Base-by-base conservation (phyloP, 2,113 vertebrate genomes). In the Rhinoptilus africanus region DNA sequence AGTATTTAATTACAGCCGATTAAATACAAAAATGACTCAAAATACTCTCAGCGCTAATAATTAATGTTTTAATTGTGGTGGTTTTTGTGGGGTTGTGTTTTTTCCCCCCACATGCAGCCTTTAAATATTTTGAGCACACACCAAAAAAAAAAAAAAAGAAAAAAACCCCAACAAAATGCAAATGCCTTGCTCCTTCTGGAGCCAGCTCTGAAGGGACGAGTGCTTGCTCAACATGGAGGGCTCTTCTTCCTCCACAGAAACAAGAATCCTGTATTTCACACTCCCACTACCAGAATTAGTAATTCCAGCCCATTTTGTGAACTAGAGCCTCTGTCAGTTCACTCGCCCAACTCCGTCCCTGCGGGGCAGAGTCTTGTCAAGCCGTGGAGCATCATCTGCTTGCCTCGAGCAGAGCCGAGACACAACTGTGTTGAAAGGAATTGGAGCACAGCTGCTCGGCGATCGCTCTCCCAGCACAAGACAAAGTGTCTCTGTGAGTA, bases 1-100 rank as follows among this genome's bases (percentile, higher is more conserved):
- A 96, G 89, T 96, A 92, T 96, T 97, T 97, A 97, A 97, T 97
- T 96, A 97, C 89, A 96, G 96, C 54, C 27, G 32, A 96, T 72
- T 97, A 89, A 95, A 94, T 94, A 85, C 60, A 94, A 96, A 97
- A 97, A 95, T 94, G 57, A 90, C 89, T 97, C 95, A 93, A 97
- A 97, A 96, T 89, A 93, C 73, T 96, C 96, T 71, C 85, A 83
- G 93, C 72, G 50, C 94, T 95, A 97, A 97, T 96, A 96, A 97
- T 97, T 95, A 96, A 97, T 93, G 68, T 82, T 92, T 90, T 92
- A 94, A 96, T 76, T 82, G 76, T 87, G 51, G 0, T 12, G 89
- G 89, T 73, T 81, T 91, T 92, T 2, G 8, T 57, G 71, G 28
- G 26, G 26, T 60, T 71, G 43, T 1, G 0, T 20, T 43, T 47